Evolutionary conservation across 2,113 vertebrate species (phyloP).

Genomic region (Brienomyrus brachyistius): DNA sequence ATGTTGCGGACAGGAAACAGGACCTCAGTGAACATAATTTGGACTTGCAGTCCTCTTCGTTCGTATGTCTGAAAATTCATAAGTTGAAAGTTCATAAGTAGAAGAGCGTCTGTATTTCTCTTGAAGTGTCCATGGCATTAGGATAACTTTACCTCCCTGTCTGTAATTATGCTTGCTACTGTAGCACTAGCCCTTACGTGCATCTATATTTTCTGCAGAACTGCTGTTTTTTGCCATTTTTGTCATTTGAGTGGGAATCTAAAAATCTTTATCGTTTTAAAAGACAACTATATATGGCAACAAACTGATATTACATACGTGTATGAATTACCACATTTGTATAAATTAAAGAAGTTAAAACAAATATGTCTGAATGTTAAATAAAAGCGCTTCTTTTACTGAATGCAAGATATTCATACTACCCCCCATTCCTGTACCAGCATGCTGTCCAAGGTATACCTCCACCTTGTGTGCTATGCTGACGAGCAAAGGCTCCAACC

Average conservation of each 20-base stretch:
- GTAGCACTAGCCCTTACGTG: neutral
- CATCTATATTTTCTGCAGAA: neutral
- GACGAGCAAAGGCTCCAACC: neutral
- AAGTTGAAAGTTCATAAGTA: no score
- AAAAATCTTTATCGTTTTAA: neutral
- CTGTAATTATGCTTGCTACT: neutral
- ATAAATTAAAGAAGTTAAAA: neutral
- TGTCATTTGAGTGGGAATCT: neutral
- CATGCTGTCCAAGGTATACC: neutral
- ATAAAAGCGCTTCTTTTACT: neutral
- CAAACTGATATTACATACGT: neutral
- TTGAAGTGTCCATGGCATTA: neutral
- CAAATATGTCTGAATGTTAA: neutral
- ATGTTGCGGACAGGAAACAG: no score
- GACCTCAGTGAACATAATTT: no score
- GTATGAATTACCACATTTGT: conserved; percentile 5
- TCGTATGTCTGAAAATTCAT: no score
- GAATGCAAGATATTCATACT: neutral
- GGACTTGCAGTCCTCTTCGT: no score
- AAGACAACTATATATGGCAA: neutral
- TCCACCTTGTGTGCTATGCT: no score
- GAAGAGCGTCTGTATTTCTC: neutral
- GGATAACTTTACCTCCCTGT: neutral
- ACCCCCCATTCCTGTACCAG: neutral
- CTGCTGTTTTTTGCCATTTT: neutral